A percentile compares a stretch with the other conserved stretches of the same genome.
Conservation (phyloP, 2,113 vertebrate genomes). For the Phrynosoma platyrhinos region DNA sequence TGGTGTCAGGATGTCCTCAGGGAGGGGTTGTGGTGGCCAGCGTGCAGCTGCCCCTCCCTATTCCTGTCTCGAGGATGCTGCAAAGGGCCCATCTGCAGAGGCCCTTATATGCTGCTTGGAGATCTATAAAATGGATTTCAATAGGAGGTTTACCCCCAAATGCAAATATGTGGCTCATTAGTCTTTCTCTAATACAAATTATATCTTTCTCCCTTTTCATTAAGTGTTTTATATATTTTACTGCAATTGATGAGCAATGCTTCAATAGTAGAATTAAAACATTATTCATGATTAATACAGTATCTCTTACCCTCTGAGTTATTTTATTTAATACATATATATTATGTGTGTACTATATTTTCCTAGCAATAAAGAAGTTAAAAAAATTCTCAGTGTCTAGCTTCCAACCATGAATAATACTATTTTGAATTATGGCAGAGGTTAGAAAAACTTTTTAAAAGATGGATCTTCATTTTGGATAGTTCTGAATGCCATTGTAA, state of each 20-base stretch:
- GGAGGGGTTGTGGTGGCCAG: too few species aligned
- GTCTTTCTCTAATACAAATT: constrained; percentile 16
- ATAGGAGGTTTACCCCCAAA: background rate
- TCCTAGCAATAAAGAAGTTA: background rate
- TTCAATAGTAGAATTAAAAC: constrained; percentile 10
- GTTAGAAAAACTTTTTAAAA: background rate
- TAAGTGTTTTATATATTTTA: background rate
- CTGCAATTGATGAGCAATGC: constrained; percentile 1
- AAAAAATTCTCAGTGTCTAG: constrained; percentile 17
- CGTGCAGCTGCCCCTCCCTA: too few species aligned
- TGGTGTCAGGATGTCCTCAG: too few species aligned
- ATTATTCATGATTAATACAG: background rate
- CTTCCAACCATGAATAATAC: constrained; percentile 32
- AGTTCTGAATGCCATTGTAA: constrained; percentile 15
- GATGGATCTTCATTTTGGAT: constrained; percentile 10
- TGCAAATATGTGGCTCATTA: background rate
- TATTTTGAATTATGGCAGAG: constrained; percentile 1
- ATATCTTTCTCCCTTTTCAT: background rate
- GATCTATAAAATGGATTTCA: constrained; percentile 26
- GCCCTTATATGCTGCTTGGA: constrained; percentile 17
- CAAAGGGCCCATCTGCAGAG: too few species aligned
- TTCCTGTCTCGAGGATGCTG: too few species aligned
- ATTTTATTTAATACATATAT: constrained; percentile 32
- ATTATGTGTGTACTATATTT: background rate
- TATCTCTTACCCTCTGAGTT: constrained; percentile 18